phyloP scores from a whole-genome alignment of 2,113 vertebrate genomes.

The Actinemys pallida region DNA sequence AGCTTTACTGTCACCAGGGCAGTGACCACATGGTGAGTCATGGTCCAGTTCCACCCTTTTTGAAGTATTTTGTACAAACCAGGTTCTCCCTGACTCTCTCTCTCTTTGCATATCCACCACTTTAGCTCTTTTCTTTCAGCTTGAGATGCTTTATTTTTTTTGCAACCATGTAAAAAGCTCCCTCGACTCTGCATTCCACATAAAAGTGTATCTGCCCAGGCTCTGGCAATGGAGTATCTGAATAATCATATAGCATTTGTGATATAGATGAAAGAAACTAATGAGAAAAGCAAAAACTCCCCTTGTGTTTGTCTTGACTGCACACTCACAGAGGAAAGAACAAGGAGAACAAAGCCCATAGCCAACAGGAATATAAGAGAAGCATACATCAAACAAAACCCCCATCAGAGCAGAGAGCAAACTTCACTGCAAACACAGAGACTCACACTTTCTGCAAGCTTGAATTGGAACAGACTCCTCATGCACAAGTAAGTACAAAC shows the following conservation, averaged over 20 bases:
- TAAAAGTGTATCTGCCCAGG: neutral
- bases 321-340: neutral
- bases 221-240: neutral
- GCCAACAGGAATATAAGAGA: neutral
- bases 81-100: neutral
- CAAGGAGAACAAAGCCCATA: neutral
- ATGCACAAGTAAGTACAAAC: neutral
- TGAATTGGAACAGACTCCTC: neutral
- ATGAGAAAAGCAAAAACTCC: neutral
- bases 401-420: neutral
- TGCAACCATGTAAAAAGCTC: neutral
- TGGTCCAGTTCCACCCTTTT: neutral
- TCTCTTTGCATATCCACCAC: neutral
- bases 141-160: neutral
- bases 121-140: neutral
- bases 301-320: neutral
- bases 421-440: neutral
- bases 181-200: neutral
- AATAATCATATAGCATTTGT: neutral
- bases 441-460: neutral
- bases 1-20: neutral
- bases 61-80: neutral
- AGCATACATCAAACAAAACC: neutral
- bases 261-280: conserved; percentile 8
- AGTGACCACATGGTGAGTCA: neutral